phyloP scores from a whole-genome alignment of 2,888 invertebrate genomes.

The Lottia gigantea region DNA sequence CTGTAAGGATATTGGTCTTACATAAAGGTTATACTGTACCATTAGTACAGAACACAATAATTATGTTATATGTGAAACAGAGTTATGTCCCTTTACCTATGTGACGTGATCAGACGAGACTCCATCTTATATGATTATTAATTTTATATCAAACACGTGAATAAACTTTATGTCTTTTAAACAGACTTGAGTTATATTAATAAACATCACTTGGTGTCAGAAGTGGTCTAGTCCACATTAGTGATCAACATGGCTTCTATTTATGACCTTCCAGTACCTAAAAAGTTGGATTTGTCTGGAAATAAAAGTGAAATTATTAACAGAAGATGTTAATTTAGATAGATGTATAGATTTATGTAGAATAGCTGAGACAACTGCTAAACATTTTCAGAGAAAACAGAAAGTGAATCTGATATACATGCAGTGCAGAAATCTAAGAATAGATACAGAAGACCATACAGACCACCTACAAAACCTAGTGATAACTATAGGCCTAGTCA shows the following conservation, averaged over 20 bases:
- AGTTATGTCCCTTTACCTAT: too few relatives aligned
- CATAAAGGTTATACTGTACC: too few relatives aligned
- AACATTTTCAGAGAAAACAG: background rate
- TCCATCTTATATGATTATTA: too few relatives aligned
- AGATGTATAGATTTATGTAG: conserved; percentile 6
- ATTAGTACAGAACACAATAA: too few relatives aligned
- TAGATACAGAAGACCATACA: background rate
- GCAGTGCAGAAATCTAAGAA: background rate
- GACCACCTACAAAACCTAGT: background rate
- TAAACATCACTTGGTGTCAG: conserved; percentile 18
- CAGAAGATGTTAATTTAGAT: conserved; percentile 1
- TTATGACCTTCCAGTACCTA: conserved; percentile 4
- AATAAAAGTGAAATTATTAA: conserved; percentile 10
- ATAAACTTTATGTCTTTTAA: background rate
- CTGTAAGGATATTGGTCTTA: too few relatives aligned
- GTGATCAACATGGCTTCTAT: background rate
- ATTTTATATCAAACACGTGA: too few relatives aligned
- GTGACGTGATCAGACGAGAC: too few relatives aligned
- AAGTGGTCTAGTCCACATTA: background rate
- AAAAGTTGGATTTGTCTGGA: background rate
- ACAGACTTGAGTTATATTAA: background rate
- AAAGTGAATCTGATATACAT: background rate
- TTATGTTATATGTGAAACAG: too few relatives aligned
- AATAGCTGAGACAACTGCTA: conserved; percentile 2
- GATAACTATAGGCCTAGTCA: background rate